A percentile compares a stretch with the other conserved stretches of the same genome.
phyloP scores from a whole-genome alignment of 2,113 vertebrate species.

The Colinus virginianus region DNA sequence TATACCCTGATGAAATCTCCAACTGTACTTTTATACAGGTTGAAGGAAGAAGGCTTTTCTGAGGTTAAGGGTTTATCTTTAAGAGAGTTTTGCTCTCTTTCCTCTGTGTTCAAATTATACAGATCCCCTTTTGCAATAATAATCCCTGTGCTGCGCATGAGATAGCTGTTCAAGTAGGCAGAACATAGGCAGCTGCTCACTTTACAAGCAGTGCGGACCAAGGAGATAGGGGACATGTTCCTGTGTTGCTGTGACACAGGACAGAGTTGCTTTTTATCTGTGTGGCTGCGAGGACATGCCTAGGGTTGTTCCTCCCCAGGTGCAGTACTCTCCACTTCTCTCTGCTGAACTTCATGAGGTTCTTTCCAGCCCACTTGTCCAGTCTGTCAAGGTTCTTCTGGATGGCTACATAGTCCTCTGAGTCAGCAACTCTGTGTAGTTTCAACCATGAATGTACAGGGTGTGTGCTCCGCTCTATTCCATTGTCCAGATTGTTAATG shows the following conservation, averaged over 20 bases:
- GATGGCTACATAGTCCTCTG: neutral
- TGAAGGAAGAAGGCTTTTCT: neutral
- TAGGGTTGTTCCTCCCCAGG: neutral
- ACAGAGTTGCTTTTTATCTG: neutral
- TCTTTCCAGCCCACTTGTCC: neutral
- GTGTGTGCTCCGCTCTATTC: no score
- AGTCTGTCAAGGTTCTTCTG: neutral
- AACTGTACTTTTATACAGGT: neutral
- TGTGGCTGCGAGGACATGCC: rapidly evolving
- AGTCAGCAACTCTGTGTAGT: no score
- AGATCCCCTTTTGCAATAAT: neutral
- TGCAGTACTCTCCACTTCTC: neutral
- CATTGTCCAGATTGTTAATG: no score
- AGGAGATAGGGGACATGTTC: neutral
- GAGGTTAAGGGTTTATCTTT: neutral
- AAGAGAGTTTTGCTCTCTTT: neutral
- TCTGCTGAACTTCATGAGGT: neutral
- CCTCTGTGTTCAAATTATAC: neutral
- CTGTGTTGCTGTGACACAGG: neutral
- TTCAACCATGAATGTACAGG: no score
- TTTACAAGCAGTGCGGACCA: neutral
- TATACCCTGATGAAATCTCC: neutral
- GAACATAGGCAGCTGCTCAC: neutral
- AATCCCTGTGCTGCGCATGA: rapidly evolving
- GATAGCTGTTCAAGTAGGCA: neutral